A percentile compares a stretch with the other conserved stretches of the same genome.
phyloP scores from a whole-genome alignment of 2,888 invertebrate genomes.

The Drosophila anceps region DNA sequence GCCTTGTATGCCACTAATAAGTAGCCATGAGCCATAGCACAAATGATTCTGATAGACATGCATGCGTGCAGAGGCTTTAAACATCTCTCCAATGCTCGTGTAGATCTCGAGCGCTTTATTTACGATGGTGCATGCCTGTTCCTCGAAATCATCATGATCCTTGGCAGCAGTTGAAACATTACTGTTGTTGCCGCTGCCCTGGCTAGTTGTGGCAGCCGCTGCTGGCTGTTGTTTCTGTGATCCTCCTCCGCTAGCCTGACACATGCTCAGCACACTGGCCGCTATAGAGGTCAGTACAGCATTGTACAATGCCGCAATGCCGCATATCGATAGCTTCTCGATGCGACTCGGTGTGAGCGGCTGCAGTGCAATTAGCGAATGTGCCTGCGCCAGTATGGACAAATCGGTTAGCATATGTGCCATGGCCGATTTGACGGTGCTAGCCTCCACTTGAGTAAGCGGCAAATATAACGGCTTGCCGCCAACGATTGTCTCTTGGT shows the following conservation, averaged over 20 bases:
- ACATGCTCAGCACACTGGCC: slow-evolving; percentile 87
- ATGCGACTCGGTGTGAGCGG: slow-evolving; percentile 94
- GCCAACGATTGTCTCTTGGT: slow-evolving; percentile 85
- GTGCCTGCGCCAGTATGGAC: slow-evolving; percentile 91
- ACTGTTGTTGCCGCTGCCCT: slow-evolving; percentile 52
- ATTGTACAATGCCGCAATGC: slow-evolving; percentile 93
- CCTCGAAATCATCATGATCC: slow-evolving; percentile 92
- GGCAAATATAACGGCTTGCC: slow-evolving; percentile 90
- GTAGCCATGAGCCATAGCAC: slow-evolving; percentile 94
- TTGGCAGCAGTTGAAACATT: slow-evolving; percentile 41
- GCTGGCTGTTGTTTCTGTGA: slow-evolving; percentile 84
- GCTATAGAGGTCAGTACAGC: slow-evolving; percentile 90
- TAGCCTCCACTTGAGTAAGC: slow-evolving; percentile 90
- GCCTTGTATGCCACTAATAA: slow-evolving; percentile 94
- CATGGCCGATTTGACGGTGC: slow-evolving; percentile 89
- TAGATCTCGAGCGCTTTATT: slow-evolving; percentile 95
- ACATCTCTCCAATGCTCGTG: slow-evolving; percentile 91
- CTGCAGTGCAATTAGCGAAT: slow-evolving; percentile 94
- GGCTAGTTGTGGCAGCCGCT: slow-evolving; percentile 64
- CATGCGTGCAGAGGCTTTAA: slow-evolving; percentile 93
- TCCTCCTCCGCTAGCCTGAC: slow-evolving; percentile 86
- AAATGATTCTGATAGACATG: slow-evolving; percentile 95
- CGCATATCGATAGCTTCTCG: slow-evolving; percentile 92
- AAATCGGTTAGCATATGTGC: slow-evolving; percentile 94
- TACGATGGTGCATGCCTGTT: slow-evolving; percentile 92